These are phyloP conservation scores for Aleiodes sp. DNA, from an alignment of 1,140 invertebrate genomes.

Conservation along the genomic window DNA sequence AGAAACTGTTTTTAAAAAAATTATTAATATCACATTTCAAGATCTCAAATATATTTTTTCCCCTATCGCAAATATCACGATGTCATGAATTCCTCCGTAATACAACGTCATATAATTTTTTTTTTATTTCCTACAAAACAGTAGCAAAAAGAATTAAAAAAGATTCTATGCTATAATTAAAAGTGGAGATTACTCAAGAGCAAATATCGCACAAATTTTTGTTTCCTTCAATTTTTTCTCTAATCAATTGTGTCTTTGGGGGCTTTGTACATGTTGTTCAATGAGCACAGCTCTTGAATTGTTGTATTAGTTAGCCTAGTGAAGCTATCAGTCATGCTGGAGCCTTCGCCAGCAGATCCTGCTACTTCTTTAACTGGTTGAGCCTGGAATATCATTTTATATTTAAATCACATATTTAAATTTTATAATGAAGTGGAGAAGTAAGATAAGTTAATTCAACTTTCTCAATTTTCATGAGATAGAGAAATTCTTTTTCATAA, in stretches of 20 bases:
- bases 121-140: too few relatives aligned
- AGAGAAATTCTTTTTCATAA: too few relatives aligned
- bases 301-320: constrained; percentile 60
- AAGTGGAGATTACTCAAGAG: neutral
- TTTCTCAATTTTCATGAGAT: too few relatives aligned
- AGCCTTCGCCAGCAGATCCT: too few relatives aligned
- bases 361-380: too few relatives aligned
- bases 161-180: neutral
- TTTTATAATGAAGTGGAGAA: too few relatives aligned
- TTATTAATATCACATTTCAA: constrained; percentile 9
- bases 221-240: neutral
- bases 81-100: neutral
- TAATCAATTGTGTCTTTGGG: constrained; percentile 40
- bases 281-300: constrained; percentile 54
- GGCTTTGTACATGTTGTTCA: constrained; percentile 56
- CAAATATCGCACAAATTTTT: neutral
- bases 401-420: too few relatives aligned
- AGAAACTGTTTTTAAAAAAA: constrained; percentile 10
- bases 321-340: constrained; percentile 68
- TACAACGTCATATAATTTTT: too few relatives aligned
- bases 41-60: neutral
- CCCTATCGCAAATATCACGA: constrained; percentile 13
- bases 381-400: too few relatives aligned
- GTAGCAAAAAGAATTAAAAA: neutral
- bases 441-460: too few relatives aligned